These are phyloP conservation scores for Lycopodina hypogea DNA, from an alignment of 37 sponge, comb jelly and placozoan genomes.

Conservation along the genomic window DNA sequence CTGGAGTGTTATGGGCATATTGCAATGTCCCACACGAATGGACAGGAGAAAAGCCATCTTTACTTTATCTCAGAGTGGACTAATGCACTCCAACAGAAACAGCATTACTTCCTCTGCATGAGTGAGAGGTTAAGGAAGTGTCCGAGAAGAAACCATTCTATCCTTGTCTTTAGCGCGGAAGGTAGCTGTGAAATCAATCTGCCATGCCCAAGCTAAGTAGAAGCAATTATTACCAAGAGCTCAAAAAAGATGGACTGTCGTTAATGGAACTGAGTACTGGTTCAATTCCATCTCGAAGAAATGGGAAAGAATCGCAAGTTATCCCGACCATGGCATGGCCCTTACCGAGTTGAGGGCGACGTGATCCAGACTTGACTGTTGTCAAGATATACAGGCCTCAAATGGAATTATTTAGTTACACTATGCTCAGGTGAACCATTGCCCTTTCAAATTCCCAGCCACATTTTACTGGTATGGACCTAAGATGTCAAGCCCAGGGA, in stretches of 20 bases:
- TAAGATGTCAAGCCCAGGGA: neutral
- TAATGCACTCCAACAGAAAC: slow-evolving; percentile 23
- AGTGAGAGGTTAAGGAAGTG: neutral
- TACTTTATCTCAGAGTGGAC: slow-evolving; percentile 30
- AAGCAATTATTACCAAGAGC: slow-evolving; percentile 1
- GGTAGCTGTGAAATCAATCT: too few species aligned
- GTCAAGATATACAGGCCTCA: slow-evolving; percentile 22
- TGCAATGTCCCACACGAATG: slow-evolving; percentile 43
- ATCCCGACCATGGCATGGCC: slow-evolving; percentile 51
- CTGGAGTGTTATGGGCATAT: slow-evolving; percentile 48
- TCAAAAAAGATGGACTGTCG: neutral
- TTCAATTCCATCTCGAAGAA: slow-evolving; percentile 43
- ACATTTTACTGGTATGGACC: slow-evolving; percentile 38
- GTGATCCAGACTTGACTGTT: slow-evolving; percentile 18
- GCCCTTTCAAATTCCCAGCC: slow-evolving; percentile 20
- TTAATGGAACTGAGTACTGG: slow-evolving; percentile 32
- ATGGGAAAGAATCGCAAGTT: slow-evolving; percentile 37
- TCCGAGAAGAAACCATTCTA: slow-evolving; percentile 27
- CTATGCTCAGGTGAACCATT: slow-evolving; percentile 5
- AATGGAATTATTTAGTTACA: neutral
- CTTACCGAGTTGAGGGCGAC: neutral
- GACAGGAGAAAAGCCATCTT: slow-evolving; percentile 39
- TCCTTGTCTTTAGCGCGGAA: slow-evolving; percentile 11
- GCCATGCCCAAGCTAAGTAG: slow-evolving; percentile 10
- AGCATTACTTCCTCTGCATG: neutral